Base-by-base conservation (phyloP, 2,113 vertebrate genomes). In the Micronycteris hirsuta region DNA sequence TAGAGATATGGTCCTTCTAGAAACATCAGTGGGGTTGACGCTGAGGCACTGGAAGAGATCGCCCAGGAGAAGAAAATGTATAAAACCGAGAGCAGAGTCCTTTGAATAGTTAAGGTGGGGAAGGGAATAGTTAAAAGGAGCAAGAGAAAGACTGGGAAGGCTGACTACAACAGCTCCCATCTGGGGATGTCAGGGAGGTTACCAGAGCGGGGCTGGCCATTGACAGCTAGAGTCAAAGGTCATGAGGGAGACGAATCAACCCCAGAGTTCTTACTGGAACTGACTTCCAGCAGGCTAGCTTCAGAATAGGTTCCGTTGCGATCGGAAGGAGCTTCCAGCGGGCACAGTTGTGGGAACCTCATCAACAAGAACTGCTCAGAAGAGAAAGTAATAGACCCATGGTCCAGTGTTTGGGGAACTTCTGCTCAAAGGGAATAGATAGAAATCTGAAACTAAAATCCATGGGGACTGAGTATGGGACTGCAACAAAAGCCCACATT, bases 231-330 rank as follows among this genome's bases (percentile, higher is more conserved):
- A 36, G 58, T 56, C 65, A 58, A 7, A 90, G 28, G 28, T 38
- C 76, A 26, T 36, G 47, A 92, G 68, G 45, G 49, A 76, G 8
- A 33, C 22, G 4, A n/a, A 11, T n/a, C 58, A 41, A 26, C 28
- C 9, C 84, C 14, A 13, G 3, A 47, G 7, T 13, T 67, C 4
- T 41, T 31, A 88, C 20, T 49, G 73, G 31, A 47, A 74, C 43
- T 45, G 95, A 94, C 96, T 91, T 98, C 95, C 92, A 87, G 93
- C 95, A 86, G 96, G 54, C 0, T 0, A 45, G 89, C 91, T 97
- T 97, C 52, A 91, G 82, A 97, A 81, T 31, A 56, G 92, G 56
- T 88, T 91, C 96, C 65, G 78, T 67, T 97, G 17, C 67, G 96
- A 90, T 73, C 95, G 76, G 96, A 92, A 95, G 78, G 81, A 2